Conservation (phyloP, 2,797 vertebrate species). For the Dicrostonyx torquatus region DNA sequence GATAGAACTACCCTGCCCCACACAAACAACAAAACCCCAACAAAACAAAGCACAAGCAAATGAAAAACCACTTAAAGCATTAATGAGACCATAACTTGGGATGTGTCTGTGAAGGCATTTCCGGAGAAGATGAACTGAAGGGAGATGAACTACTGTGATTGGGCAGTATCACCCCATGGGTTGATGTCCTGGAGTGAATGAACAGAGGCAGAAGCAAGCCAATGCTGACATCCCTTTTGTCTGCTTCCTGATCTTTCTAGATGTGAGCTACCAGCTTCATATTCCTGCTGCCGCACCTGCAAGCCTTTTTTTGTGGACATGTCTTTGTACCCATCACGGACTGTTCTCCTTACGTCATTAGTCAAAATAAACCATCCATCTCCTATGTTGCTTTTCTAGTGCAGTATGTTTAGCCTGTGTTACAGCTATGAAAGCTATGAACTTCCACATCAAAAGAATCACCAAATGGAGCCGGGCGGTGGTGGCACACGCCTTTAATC, state of each 20-base stretch:
- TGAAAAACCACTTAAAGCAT: not conserved
- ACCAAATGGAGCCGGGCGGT: too few species aligned
- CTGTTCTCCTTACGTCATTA: not conserved
- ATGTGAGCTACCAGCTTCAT: not conserved
- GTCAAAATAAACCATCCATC: not conserved
- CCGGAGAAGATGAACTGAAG: not conserved
- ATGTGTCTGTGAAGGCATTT: not conserved
- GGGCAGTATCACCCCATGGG: not conserved
- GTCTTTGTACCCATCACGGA: not conserved
- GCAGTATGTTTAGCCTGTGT: too few species aligned
- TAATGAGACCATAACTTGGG: not conserved
- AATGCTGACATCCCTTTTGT: not conserved
- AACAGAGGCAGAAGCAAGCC: not conserved
- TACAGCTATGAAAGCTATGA: not conserved
- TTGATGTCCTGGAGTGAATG: not conserved
- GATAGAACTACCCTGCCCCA: too few species aligned
- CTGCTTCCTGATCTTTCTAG: not conserved
- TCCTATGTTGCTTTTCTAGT: not conserved
- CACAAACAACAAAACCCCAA: not conserved
- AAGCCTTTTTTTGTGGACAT: not conserved
- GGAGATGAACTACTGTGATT: not conserved
- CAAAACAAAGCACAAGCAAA: not conserved
- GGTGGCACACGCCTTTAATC: too few species aligned
- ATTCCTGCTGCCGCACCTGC: too few species aligned
- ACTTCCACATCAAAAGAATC: not conserved